Evolutionary conservation across 2,797 vertebrate genomes (phyloP).

Genomic region (Urosaurus nigricauda): DNA sequence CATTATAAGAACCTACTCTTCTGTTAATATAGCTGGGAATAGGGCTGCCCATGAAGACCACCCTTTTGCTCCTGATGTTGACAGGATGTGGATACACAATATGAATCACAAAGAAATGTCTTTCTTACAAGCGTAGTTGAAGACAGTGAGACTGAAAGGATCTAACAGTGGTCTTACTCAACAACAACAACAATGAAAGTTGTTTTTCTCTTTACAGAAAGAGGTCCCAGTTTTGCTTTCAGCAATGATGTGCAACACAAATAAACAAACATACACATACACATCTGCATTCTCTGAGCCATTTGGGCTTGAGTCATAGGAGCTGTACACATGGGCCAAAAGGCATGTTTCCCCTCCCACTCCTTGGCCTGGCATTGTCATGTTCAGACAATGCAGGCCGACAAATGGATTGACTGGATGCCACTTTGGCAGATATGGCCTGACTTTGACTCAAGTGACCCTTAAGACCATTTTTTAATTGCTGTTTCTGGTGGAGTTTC

Average conservation of each 20-base stretch:
- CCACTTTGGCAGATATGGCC: no score
- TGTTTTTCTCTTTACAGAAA: conserved; percentile 5
- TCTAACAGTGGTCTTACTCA: background rate
- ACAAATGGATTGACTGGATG: no score
- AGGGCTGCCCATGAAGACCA: background rate
- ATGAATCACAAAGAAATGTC: conserved; percentile 6
- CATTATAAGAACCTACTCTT: background rate
- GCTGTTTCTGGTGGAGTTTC: no score
- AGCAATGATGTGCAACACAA: background rate
- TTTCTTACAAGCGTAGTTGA: background rate
- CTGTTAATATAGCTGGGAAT: background rate
- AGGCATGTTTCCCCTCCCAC: no score
- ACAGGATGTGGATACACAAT: background rate
- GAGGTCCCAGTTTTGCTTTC: background rate
- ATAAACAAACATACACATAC: background rate
- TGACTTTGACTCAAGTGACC: no score
- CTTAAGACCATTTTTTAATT: no score
- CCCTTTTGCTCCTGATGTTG: background rate
- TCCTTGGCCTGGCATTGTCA: no score
- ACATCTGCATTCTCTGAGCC: background rate
- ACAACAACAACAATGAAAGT: background rate
- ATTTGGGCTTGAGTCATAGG: background rate
- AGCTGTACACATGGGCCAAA: no score
- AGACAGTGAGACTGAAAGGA: background rate
- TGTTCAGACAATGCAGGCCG: no score